These are phyloP conservation scores for Oryzias melastigma DNA, from an alignment of 2,113 vertebrate species.

Conservation along the genomic window DNA sequence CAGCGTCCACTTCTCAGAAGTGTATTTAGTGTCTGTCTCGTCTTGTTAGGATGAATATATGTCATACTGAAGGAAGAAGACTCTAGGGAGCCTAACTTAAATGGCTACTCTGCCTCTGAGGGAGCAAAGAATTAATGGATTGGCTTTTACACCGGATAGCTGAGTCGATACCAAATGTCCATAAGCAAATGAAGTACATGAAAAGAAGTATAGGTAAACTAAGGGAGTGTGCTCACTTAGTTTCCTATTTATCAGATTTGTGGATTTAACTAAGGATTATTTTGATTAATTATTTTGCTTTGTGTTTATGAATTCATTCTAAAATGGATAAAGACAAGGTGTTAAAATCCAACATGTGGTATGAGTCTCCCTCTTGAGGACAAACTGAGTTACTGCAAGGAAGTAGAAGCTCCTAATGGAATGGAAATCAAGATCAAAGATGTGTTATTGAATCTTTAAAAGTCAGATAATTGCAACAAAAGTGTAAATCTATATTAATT, in stretches of 20 bases:
- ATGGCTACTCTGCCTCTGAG: constrained; percentile 20
- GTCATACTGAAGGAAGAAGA: constrained; percentile 14
- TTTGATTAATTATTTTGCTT: neutral
- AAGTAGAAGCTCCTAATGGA: too few species aligned
- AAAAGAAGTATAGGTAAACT: neutral
- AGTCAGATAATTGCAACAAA: too few species aligned
- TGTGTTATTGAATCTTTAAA: too few species aligned
- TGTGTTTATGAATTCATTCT: neutral
- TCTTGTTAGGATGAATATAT: constrained; percentile 43
- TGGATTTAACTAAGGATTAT: neutral
- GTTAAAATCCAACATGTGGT: constrained; percentile 27
- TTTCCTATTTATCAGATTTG: neutral
- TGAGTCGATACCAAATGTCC: constrained; percentile 41
- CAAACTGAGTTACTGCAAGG: constrained; percentile 28
- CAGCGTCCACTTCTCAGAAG: constrained; percentile 14
- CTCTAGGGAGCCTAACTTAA: constrained; percentile 18
- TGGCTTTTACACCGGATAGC: constrained; percentile 31
- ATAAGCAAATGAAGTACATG: constrained; percentile 26
- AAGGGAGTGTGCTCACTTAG: neutral
- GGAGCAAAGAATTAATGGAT: constrained; percentile 49
- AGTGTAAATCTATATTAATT: neutral
- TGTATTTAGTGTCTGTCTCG: constrained; percentile 43
- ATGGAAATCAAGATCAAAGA: too few species aligned
- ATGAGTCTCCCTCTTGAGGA: constrained; percentile 59
- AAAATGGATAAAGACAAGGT: neutral